Base-by-base conservation (phyloP, 2,113 vertebrate genomes). In the Mobula hypostoma region DNA sequence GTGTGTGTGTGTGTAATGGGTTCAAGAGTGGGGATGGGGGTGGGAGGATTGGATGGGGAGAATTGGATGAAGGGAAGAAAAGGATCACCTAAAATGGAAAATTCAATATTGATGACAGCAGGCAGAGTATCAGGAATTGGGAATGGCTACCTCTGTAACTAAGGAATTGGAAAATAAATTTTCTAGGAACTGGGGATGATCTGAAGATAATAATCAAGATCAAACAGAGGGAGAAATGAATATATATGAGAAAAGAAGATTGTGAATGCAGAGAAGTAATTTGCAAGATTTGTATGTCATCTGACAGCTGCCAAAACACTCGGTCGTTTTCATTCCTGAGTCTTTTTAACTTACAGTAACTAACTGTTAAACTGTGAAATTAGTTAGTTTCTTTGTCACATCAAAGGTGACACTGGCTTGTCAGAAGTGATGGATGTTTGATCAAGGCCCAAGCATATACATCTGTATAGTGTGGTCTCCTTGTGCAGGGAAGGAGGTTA, bases 251-350 rank as follows among this genome's bases (percentile, higher is more conserved):
- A 66, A 90, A n/a, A 66, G 85, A 90, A 66, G n/a, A 74, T n/a
- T 68, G 2, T 2, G 19, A 66, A n/a, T 7, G n/a, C 29, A 32
- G n/a, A 19, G 15, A 66, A 68, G 58, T n/a, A 90, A 90, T 66
- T 66, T 6, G 15, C 56, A 32, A 32, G 66, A 61, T 29, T 63
- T 61, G 58, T 29, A 63, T 63, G 58, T 63, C 27, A 63, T n/a
- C 9, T 5, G 61, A 90, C 85, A 90, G 85, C 85, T 90, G 85
- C n/a, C 85, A 90, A 90, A 90, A 90, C 61, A 66, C 82, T n/a
- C 68, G 27, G 9, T 48, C 11, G 72, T 74, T 93, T 74, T 76
- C 91, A 74, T 15, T 74, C 68, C 70, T 29, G 32, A 93, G 48
- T 74, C 91, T 74, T 93, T 93, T 11, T 29, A 93, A 29, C 68